Evolutionary conservation across 2,888 invertebrate genomes (phyloP).

Genomic region (Troides oblongomaculatus): DNA sequence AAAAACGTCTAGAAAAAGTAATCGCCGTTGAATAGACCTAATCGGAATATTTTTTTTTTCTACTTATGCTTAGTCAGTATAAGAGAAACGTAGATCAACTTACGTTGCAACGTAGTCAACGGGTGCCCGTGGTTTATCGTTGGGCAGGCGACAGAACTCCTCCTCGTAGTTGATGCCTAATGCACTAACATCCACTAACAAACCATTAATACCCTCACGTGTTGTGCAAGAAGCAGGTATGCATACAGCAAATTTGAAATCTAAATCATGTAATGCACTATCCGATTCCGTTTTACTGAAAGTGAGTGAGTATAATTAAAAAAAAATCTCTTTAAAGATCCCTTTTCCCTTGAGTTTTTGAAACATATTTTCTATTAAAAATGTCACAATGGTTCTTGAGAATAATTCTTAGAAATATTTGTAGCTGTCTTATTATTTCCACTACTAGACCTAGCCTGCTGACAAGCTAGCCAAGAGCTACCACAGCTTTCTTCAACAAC

Average conservation of each 20-base stretch:
- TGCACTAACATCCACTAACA: constrained; percentile 35
- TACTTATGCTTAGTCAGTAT: too few relatives aligned
- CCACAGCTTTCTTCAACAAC: too few relatives aligned
- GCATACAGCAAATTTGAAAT: constrained; percentile 39
- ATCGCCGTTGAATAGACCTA: too few relatives aligned
- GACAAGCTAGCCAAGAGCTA: too few relatives aligned
- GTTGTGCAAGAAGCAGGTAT: constrained; percentile 46
- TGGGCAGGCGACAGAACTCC: constrained; percentile 54
- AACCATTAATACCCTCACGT: constrained; percentile 36
- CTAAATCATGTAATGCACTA: constrained; percentile 29
- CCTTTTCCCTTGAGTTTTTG: not conserved
- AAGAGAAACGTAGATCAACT: constrained; percentile 35
- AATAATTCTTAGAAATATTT: too few relatives aligned
- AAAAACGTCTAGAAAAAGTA: too few relatives aligned
- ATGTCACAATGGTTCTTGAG: not conserved
- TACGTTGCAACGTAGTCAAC: constrained; percentile 59
- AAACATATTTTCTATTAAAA: not conserved
- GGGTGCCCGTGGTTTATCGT: constrained; percentile 51
- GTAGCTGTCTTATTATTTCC: too few relatives aligned
- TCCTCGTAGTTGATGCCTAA: constrained; percentile 42
- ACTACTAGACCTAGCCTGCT: too few relatives aligned
- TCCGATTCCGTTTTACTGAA: constrained; percentile 38
- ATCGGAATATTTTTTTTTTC: too few relatives aligned
- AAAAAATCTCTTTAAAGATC: not conserved
- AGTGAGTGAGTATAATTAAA: constrained; percentile 24